Evolutionary conservation across 2,888 invertebrate species (phyloP).

Genomic region (Andrena trimmerana): DNA sequence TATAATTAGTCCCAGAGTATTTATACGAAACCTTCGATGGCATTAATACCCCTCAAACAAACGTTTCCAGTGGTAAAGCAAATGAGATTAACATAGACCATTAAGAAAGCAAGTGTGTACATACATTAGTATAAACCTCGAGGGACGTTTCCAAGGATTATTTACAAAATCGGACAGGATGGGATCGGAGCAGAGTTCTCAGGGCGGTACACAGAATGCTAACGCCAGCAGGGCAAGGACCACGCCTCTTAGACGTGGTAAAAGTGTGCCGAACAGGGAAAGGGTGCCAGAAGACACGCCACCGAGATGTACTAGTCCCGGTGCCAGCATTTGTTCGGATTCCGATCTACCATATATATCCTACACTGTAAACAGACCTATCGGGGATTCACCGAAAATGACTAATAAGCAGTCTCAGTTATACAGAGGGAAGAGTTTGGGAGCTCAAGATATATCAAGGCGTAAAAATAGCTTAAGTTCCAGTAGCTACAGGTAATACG

Average conservation of each 20-base stretch:
- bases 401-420: conserved; percentile 87
- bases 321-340: conserved; percentile 95
- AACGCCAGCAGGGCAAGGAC: conserved; percentile 72
- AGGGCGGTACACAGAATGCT: conserved; percentile 69
- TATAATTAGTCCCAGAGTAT: conserved; percentile 2
- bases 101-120: conserved; percentile 19
- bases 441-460: conserved; percentile 78
- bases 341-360: conserved; percentile 96
- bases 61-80: neutral
- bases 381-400: conserved; percentile 95
- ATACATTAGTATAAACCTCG: neutral
- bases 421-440: conserved; percentile 80
- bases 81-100: conserved; percentile 9
- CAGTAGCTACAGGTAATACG: conserved; percentile 62
- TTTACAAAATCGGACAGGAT: conserved; percentile 61
- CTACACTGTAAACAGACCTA: conserved; percentile 95
- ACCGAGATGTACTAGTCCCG: conserved; percentile 92
- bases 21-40: neutral
- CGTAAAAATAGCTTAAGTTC: conserved; percentile 77
- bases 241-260: conserved; percentile 80
- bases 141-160: neutral
- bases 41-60: neutral
- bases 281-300: conserved; percentile 84
- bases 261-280: conserved; percentile 83
- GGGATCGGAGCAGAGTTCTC: conserved; percentile 84